phyloP scores from a whole-genome alignment of 2,797 vertebrate genomes.

The Molossus alvarezi region DNA sequence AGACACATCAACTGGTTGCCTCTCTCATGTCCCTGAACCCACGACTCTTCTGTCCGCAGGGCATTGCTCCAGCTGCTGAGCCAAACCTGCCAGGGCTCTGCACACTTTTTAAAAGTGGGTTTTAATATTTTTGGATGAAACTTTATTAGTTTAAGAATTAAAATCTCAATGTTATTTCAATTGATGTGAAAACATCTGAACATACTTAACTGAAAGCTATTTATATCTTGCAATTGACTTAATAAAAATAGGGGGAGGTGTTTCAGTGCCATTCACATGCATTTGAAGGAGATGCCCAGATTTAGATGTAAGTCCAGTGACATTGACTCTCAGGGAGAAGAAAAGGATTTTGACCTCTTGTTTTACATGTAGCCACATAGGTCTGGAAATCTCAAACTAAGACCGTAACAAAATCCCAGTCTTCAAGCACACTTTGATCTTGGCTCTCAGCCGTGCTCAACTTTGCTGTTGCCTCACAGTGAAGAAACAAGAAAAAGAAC shows the following conservation, averaged over 20 bases:
- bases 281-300: background rate
- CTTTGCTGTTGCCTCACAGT: conserved; percentile 48
- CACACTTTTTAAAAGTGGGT: background rate
- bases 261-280: background rate
- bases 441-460: conserved; percentile 37
- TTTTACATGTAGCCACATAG: background rate
- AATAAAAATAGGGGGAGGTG: background rate
- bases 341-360: background rate
- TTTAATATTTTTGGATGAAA: conserved; percentile 39
- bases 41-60: too few relatives aligned
- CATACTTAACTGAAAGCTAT: background rate
- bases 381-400: conserved; percentile 43
- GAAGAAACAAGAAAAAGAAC: conserved; percentile 76
- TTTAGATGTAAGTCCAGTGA: conserved; percentile 47
- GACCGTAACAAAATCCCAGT: conserved; percentile 18
- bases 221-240: conserved; percentile 30
- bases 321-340: background rate
- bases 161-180: conserved; percentile 55
- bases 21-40: too few relatives aligned
- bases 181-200: conserved; percentile 26
- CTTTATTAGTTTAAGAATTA: conserved; percentile 57
- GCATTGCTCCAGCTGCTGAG: too few relatives aligned
- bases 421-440: conserved; percentile 52
- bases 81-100: background rate
- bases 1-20: too few relatives aligned